A percentile compares a stretch with the other conserved stretches of the same genome.
Conservation (phyloP, 2,888 invertebrate genomes). For the Gastrophysa polygoni region DNA sequence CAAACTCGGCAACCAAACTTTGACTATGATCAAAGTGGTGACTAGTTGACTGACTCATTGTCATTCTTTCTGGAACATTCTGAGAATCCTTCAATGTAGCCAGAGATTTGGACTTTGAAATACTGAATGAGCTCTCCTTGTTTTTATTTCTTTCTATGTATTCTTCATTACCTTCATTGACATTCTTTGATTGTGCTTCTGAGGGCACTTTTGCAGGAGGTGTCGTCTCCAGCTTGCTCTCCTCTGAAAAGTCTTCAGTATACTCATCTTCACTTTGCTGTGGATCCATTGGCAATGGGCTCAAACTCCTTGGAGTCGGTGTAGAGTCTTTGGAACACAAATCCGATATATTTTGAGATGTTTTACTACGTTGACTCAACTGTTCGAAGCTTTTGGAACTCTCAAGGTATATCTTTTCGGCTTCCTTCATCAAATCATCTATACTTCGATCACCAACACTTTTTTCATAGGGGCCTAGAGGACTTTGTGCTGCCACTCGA, state of each 20-base stretch:
- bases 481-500: conserved; percentile 59
- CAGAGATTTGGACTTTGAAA: conserved; percentile 25
- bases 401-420: conserved; percentile 61
- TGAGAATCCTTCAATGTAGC: conserved; percentile 10
- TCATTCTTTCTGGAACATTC: conserved; percentile 1
- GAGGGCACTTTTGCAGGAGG: neutral
- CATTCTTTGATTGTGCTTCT: neutral
- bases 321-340: conserved; percentile 49
- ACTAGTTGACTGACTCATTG: conserved; percentile 14
- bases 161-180: conserved; percentile 4
- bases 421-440: conserved; percentile 66
- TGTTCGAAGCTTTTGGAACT: conserved; percentile 59
- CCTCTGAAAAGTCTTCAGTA: conserved; percentile 53
- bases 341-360: conserved; percentile 54
- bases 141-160: neutral
- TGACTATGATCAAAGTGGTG: neutral
- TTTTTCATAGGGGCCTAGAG: conserved; percentile 56
- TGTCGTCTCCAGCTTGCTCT: conserved; percentile 42
- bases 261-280: conserved; percentile 46
- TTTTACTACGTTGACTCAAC: conserved; percentile 55
- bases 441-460: conserved; percentile 61
- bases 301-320: conserved; percentile 55
- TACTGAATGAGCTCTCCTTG: conserved; percentile 9
- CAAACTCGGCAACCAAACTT: neutral
- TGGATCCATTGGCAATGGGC: conserved; percentile 53